Percentiles rank a stretch among this genome's conserved stretches.
Evolutionary conservation across 2,888 invertebrate genomes (phyloP).

Genomic region (Phorcus lineatus): DNA sequence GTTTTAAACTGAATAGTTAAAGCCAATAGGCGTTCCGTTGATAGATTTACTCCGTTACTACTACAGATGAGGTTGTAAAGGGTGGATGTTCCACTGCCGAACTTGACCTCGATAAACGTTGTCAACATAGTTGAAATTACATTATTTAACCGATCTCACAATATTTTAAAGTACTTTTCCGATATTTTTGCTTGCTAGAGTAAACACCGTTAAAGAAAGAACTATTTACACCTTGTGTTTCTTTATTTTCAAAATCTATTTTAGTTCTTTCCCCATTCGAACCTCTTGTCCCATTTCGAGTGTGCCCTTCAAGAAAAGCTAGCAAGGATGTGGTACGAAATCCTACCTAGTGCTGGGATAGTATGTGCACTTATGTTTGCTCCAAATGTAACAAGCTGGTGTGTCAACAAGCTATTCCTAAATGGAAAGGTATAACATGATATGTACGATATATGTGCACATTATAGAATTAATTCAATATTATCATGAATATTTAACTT

Average conservation of each 20-base stretch:
- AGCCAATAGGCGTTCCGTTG: neutral
- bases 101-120: too few relatives aligned
- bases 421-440: constrained; percentile 46
- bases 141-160: too few relatives aligned
- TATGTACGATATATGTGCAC: neutral
- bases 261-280: neutral
- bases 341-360: constrained; percentile 49
- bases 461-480: neutral
- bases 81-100: too few relatives aligned
- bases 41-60: neutral
- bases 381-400: constrained; percentile 36
- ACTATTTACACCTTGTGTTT: neutral
- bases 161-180: neutral
- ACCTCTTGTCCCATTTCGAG: neutral
- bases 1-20: neutral
- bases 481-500: too few relatives aligned
- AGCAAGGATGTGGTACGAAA: constrained; percentile 57
- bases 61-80: too few relatives aligned
- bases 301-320: constrained; percentile 40
- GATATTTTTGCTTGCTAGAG: too few relatives aligned
- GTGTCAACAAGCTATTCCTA: constrained; percentile 36
- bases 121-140: too few relatives aligned
- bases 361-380: constrained; percentile 37
- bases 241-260: neutral
- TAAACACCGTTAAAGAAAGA: neutral